These are phyloP conservation scores for Diplosoma virens DNA, from an alignment of 23 tunicate genomes.

Conservation along the genomic window DNA sequence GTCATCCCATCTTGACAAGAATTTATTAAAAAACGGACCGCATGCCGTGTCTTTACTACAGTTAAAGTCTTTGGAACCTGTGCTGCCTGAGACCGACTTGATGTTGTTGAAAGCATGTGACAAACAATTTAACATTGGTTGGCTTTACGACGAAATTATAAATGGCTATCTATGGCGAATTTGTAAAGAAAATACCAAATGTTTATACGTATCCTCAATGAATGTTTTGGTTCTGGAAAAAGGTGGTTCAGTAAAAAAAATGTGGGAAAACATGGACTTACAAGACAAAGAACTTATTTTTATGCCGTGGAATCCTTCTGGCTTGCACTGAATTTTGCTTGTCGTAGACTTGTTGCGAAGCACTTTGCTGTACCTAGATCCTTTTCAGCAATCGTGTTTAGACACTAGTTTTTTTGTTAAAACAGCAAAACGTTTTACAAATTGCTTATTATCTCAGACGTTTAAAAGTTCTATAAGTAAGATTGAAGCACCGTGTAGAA, in stretches of 20 bases:
- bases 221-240: not conserved
- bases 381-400: not conserved
- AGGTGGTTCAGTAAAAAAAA: not conserved
- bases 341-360: conserved; percentile 11
- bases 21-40: conserved; percentile 22
- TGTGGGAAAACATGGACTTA: not conserved
- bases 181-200: not conserved
- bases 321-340: conserved; percentile 32
- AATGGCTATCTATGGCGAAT: conserved; percentile 27
- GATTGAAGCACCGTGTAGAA: conserved; percentile 14
- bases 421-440: conserved; percentile 16
- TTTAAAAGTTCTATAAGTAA: not conserved
- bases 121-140: conserved; percentile 4
- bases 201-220: conserved; percentile 15
- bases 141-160: conserved; percentile 29
- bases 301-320: conserved; percentile 31
- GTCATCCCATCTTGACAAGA: no score
- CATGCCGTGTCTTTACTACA: conserved; percentile 14
- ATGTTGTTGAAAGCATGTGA: not conserved
- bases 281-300: not conserved
- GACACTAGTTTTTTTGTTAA: not conserved
- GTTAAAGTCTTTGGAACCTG: conserved; percentile 22
- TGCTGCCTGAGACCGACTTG: not conserved
- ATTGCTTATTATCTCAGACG: not conserved
- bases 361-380: conserved; percentile 28